Conservation (phyloP, 1,140 invertebrate species). For the Aporrectodea caliginosa region DNA sequence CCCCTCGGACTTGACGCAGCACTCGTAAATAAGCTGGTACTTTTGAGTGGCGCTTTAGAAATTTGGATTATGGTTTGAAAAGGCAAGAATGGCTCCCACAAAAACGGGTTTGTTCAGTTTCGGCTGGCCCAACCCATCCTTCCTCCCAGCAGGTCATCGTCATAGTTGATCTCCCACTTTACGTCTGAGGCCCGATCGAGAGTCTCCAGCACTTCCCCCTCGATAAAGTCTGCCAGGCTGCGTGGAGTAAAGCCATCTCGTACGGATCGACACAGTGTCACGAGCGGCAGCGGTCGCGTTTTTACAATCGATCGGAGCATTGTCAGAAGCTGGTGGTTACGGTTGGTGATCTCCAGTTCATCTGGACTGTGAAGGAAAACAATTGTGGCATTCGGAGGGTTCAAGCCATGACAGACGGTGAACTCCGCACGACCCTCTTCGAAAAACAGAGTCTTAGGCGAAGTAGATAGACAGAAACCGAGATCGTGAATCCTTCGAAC, state of each 20-base stretch:
- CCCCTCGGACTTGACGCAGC: no score
- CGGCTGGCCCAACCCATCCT: conserved; percentile 44
- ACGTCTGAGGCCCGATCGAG: conserved; percentile 34
- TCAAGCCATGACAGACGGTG: conserved; percentile 39
- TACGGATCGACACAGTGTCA: conserved; percentile 43
- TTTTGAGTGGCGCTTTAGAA: no score
- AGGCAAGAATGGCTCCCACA: no score
- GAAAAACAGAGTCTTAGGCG: conserved; percentile 35
- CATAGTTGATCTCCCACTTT: conserved; percentile 36
- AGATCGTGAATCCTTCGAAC: conserved; percentile 30
- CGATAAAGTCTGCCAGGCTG: conserved; percentile 34
- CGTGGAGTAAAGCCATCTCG: conserved; percentile 45
- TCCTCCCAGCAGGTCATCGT: conserved; percentile 42
- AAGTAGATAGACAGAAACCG: conserved; percentile 40
- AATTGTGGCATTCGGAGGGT: conserved; percentile 36
- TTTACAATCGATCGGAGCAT: conserved; percentile 29
- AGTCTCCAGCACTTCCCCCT: conserved; percentile 32
- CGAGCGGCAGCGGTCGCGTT: conserved; percentile 21
- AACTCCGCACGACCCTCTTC: conserved; percentile 13
- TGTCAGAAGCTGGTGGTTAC: conserved; percentile 31
- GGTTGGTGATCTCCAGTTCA: conserved; percentile 33
- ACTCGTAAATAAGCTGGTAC: no score
- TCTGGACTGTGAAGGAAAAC: conserved; percentile 39
- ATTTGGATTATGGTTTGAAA: no score
- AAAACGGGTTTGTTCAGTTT: no score